A percentile compares a stretch with the other conserved stretches of the same genome.
Conservation (phyloP, 2,797 vertebrate genomes). For the Tapera naevia region DNA sequence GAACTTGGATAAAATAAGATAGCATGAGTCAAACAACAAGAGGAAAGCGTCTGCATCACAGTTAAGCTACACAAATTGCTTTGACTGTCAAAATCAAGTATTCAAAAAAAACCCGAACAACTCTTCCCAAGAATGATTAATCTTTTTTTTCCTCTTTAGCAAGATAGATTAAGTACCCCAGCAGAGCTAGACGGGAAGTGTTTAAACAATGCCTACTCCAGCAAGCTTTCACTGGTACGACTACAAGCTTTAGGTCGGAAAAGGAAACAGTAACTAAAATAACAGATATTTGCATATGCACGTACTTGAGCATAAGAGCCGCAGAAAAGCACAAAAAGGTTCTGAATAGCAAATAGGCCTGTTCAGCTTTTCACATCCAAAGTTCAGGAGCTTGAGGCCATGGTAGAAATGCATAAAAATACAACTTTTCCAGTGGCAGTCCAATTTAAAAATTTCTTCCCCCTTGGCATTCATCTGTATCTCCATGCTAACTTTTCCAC, state of each 20-base stretch:
- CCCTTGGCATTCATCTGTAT: background rate
- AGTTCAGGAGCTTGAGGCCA: background rate
- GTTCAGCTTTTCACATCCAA: background rate
- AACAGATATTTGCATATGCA: background rate
- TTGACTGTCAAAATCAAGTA: background rate
- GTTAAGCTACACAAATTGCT: constrained; percentile 4
- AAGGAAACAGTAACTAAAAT: background rate
- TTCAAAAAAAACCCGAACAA: background rate
- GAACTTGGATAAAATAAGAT: constrained; percentile 47
- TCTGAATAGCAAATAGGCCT: background rate
- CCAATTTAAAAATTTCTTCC: background rate
- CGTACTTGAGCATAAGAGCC: background rate
- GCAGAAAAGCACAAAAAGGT: background rate
- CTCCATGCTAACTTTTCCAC: background rate
- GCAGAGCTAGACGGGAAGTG: background rate
- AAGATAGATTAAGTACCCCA: background rate
- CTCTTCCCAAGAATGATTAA: background rate
- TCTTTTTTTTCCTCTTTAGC: background rate
- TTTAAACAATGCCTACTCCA: constrained; percentile 1
- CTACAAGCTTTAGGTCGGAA: background rate
- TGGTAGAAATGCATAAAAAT: background rate
- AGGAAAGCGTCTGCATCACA: constrained; percentile 31
- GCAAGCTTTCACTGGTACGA: background rate
- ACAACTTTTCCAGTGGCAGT: background rate
- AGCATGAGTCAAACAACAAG: constrained; percentile 52